Conservation (phyloP, 2,888 invertebrate genomes). For the Crossocerus cetratus region DNA sequence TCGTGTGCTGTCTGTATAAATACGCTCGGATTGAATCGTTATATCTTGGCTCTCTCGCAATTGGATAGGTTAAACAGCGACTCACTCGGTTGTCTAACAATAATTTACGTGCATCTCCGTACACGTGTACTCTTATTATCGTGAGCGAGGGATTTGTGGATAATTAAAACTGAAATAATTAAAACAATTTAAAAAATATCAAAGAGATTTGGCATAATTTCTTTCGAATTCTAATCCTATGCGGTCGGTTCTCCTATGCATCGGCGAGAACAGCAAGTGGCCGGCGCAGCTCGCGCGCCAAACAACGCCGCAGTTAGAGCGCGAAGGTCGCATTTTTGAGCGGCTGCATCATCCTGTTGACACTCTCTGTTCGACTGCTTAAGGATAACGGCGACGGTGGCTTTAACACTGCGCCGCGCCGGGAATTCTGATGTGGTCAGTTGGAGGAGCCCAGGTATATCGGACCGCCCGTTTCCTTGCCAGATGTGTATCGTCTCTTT, state of each 20-base stretch:
- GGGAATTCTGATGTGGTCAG: slow-evolving; percentile 29
- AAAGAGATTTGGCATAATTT: background rate
- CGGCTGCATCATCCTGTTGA: slow-evolving; percentile 63
- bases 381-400: slow-evolving; percentile 46
- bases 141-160: no score
- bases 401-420: slow-evolving; percentile 25
- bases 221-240: background rate
- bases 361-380: slow-evolving; percentile 44
- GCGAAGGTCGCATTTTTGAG: slow-evolving; percentile 65
- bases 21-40: no score
- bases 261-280: background rate
- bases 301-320: slow-evolving; percentile 52
- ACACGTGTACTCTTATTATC: no score
- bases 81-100: no score
- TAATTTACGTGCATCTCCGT: no score
- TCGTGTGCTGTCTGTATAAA: no score
- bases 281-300: slow-evolving; percentile 19
- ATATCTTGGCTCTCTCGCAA: no score
- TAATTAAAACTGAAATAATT: no score
- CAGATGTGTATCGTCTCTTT: background rate
- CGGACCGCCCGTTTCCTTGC: background rate
- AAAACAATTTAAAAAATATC: no score
- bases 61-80: no score
- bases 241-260: background rate
- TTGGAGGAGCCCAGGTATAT: slow-evolving; percentile 17